Percentiles rank a stretch among this genome's conserved stretches.
phyloP scores from a whole-genome alignment of 2,113 vertebrate genomes.

The Psophia crepitans region DNA sequence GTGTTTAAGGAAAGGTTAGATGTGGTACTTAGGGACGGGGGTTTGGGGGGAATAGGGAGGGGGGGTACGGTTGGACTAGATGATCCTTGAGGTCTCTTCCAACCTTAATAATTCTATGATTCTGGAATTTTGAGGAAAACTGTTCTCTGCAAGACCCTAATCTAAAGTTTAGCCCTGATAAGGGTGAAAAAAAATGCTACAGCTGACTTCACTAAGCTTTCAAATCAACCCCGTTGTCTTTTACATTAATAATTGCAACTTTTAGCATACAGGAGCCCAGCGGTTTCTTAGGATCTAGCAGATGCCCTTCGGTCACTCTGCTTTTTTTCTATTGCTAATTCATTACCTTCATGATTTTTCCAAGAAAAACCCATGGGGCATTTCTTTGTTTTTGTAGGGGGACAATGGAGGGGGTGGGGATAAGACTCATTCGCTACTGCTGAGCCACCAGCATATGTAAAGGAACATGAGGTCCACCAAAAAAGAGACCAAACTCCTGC shows the following conservation, averaged over 20 bases:
- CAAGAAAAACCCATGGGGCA: not conserved
- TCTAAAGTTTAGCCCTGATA: not conserved
- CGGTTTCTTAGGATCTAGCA: not conserved
- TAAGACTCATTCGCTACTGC: not conserved
- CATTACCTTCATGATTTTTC: not conserved
- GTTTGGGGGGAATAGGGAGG: too few relatives aligned
- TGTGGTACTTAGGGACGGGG: too few relatives aligned
- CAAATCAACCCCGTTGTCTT: not conserved
- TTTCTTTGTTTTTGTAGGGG: not conserved
- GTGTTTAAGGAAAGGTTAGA: too few relatives aligned
- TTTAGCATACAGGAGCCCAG: not conserved
- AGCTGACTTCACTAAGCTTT: not conserved
- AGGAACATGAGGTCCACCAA: not conserved
- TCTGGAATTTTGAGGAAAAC: not conserved
- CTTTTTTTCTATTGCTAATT: not conserved
- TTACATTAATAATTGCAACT: not conserved
- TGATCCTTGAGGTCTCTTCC: too few relatives aligned
- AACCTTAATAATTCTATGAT: too few relatives aligned
- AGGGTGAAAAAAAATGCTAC: not conserved
- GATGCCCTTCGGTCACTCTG: not conserved
- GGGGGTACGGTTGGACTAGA: too few relatives aligned
- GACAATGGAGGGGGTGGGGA: accelerated
- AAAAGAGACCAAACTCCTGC: not conserved
- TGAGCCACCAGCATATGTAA: not conserved
- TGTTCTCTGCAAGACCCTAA: not conserved